These are phyloP conservation scores for Volucella inflata DNA, from an alignment of 2,888 invertebrate species.

Conservation along the genomic window DNA sequence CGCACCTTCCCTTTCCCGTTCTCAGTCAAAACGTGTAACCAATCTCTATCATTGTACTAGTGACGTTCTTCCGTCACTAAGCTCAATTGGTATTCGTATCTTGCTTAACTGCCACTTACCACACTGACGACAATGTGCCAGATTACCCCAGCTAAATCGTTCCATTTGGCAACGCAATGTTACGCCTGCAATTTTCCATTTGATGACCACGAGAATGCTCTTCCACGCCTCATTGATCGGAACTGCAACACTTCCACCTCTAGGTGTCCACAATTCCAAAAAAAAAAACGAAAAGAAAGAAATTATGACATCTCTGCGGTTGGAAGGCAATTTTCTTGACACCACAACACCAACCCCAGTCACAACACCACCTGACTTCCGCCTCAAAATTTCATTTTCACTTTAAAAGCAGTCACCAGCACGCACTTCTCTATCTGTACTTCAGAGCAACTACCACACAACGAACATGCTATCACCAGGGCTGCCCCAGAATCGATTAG, in stretches of 20 bases:
- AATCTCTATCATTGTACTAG: no score
- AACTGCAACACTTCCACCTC: constrained; percentile 43
- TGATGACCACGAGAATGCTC: constrained; percentile 17
- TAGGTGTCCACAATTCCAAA: not conserved
- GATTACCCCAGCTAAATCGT: not conserved
- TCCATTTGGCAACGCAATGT: not conserved
- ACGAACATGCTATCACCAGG: constrained; percentile 69
- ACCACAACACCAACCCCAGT: constrained; percentile 41
- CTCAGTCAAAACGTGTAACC: no score
- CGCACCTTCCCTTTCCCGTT: no score
- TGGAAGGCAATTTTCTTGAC: constrained; percentile 43
- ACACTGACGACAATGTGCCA: not conserved
- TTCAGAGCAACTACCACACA: constrained; percentile 60
- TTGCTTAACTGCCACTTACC: no score
- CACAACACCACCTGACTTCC: constrained; percentile 44
- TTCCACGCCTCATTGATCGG: constrained; percentile 46
- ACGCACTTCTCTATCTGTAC: constrained; percentile 70
- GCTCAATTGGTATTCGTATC: no score
- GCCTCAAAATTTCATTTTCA: constrained; percentile 44
- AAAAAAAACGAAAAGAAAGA: constrained; percentile 15
- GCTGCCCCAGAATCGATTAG: constrained; percentile 72
- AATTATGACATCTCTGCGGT: constrained; percentile 73
- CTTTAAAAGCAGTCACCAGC: constrained; percentile 67
- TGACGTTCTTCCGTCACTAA: no score
- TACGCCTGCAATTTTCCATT: not conserved